A percentile compares a stretch with the other conserved stretches of the same genome.
phyloP scores from a whole-genome alignment of 2,888 invertebrate genomes.

The Ophioninae sp. region DNA sequence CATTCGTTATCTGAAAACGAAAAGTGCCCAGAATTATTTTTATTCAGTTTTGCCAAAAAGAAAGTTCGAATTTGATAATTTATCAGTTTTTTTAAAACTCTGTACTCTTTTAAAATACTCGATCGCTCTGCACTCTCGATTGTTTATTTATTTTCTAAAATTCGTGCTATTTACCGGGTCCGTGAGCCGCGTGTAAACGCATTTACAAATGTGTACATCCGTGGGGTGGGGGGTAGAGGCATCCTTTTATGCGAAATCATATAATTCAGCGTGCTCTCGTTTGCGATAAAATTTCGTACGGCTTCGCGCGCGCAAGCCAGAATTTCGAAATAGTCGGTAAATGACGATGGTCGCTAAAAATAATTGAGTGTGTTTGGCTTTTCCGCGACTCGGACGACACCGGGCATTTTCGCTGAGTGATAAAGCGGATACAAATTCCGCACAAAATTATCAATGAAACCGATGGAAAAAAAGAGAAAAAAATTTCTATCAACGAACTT shows the following conservation, averaged over 20 bases:
- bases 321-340: constrained; percentile 60
- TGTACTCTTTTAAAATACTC: background rate
- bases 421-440: background rate
- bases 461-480: background rate
- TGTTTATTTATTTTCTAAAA: background rate
- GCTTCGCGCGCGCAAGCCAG: constrained; percentile 55
- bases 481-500: background rate
- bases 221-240: background rate
- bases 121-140: background rate
- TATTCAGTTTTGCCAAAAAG: background rate
- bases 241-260: constrained; percentile 34
- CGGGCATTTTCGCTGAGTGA: constrained; percentile 12
- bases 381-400: constrained; percentile 30
- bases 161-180: background rate
- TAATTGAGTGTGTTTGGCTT: constrained; percentile 47
- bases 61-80: background rate
- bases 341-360: constrained; percentile 57
- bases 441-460: constrained; percentile 1
- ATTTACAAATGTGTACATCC: background rate
- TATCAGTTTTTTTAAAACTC: background rate
- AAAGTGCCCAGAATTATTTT: background rate
- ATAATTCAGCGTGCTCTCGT: constrained; percentile 33
- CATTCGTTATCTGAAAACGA: no score
- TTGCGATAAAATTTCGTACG: constrained; percentile 52
- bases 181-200: background rate